Conservation (phyloP, 2,888 invertebrate genomes). For the Eremobia ochroleuca region DNA sequence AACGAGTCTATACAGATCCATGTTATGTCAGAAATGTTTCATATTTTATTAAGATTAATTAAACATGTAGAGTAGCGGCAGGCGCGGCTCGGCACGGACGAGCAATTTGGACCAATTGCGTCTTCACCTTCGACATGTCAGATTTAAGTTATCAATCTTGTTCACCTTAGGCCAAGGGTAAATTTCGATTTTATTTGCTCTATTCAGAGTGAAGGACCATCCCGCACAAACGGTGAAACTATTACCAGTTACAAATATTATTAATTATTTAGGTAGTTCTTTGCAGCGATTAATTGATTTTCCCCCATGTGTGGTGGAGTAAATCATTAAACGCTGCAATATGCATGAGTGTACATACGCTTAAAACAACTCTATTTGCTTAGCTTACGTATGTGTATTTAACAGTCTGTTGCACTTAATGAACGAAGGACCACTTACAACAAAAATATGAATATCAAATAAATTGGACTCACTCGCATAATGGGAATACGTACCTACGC, state of each 20-base stretch:
- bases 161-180: slow-evolving; percentile 3
- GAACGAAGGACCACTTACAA: slow-evolving; percentile 6
- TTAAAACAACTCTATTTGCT: not conserved
- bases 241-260: not conserved
- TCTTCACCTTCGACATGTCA: slow-evolving; percentile 31
- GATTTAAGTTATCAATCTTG: slow-evolving; percentile 48
- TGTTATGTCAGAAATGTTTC: slow-evolving; percentile 25
- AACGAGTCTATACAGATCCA: slow-evolving; percentile 22
- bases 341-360: not conserved
- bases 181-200: not conserved
- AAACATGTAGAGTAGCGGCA: slow-evolving; percentile 35
- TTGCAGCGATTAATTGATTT: not conserved
- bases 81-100: slow-evolving; percentile 16
- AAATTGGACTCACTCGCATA: slow-evolving; percentile 18
- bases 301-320: not conserved
- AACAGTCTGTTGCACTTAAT: slow-evolving; percentile 10
- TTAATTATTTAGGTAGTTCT: not conserved
- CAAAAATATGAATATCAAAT: slow-evolving; percentile 9
- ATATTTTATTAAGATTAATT: slow-evolving; percentile 42
- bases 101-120: slow-evolving; percentile 29
- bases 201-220: slow-evolving; percentile 3
- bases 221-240: not conserved
- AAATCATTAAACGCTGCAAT: not conserved
- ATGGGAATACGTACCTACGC: slow-evolving; percentile 29
- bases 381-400: not conserved